Evolutionary conservation across 2,888 invertebrate genomes (phyloP), one percentile per base, ranked within the genome.

Genomic region (Agriopis aurantiaria): DNA sequence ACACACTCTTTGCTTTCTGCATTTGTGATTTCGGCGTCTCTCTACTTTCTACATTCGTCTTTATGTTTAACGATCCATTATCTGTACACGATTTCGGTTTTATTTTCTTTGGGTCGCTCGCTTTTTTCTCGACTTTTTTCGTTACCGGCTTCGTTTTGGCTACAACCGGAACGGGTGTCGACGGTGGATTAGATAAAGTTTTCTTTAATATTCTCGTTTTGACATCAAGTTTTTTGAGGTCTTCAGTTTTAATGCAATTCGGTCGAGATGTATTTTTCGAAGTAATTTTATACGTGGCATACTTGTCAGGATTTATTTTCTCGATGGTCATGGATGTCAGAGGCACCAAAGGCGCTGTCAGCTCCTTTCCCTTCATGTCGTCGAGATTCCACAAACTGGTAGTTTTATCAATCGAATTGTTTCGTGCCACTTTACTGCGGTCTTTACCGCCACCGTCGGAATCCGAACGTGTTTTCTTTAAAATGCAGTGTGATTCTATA

Each of bases 401-500:
- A 17, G 95, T 95, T 82, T 95, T 94, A 73, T 95, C 95, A 62
- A 95, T 91, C 57, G 94, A 94, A 80, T 94, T 93, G 74, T 92
- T 93, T 69, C 92, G 88, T 70, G 87, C 80, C 65, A 93, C 91
- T 86, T 89, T 91, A 78, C 86, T 90, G 66, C 89, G 84, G 61
- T 82, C 76, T 80, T 86, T 89, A 73, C 78, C 83, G 72, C 88
- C 85, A 76, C 86, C 86, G 70, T 92, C 85, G 0, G 95, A 90
- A 79, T 93, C 91, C 5, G 95, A 95, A 79, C 91, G 91, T 10
- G 93, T 88, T 83, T 96, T 96, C 83, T 96, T 96, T 62, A 96
- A 86, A 77, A 96, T 95, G 83, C 96, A 96, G 72, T 96, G 95
- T 0, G 96, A 96, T 86, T 96, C 96, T 65, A 96, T 96, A 70